Evolutionary conservation across 2,113 vertebrate species (phyloP).

Genomic region (Corynorhinus townsendii): DNA sequence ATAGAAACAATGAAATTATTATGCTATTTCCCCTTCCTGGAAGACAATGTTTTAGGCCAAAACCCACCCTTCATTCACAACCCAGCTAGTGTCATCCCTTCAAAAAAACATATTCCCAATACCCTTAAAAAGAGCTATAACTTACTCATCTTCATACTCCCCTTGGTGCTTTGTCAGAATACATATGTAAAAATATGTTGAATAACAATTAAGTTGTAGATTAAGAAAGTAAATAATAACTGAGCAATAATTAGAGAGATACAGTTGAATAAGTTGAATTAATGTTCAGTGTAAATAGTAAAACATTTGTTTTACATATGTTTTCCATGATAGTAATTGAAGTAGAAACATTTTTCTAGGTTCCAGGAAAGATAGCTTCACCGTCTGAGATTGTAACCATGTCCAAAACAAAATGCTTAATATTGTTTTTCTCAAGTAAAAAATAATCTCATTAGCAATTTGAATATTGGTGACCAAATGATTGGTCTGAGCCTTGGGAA

Average conservation of each 20-base stretch:
- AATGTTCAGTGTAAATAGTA: neutral
- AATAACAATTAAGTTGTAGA: neutral
- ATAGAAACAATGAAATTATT: neutral
- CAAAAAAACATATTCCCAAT: neutral
- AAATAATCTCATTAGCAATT: conserved; percentile 30
- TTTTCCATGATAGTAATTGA: neutral
- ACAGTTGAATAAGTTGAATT: neutral
- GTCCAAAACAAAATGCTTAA: conserved; percentile 25
- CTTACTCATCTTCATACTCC: neutral
- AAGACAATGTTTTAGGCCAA: neutral
- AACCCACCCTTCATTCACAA: neutral
- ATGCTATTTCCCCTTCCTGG: neutral
- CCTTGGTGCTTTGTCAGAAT: neutral
- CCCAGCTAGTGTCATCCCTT: neutral
- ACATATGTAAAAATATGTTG: neutral
- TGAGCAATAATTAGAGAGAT: neutral
- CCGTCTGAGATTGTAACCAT: neutral
- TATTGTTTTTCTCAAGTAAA: conserved; percentile 29
- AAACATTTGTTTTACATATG: neutral
- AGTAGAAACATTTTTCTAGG: neutral
- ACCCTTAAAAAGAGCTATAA: neutral
- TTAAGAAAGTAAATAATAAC: neutral
- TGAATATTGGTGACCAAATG: conserved; percentile 9
- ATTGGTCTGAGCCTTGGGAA: conserved; percentile 14
- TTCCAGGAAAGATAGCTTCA: neutral